phyloP scores from a whole-genome alignment of 2,888 invertebrate genomes.

The Heliconius hortense region DNA sequence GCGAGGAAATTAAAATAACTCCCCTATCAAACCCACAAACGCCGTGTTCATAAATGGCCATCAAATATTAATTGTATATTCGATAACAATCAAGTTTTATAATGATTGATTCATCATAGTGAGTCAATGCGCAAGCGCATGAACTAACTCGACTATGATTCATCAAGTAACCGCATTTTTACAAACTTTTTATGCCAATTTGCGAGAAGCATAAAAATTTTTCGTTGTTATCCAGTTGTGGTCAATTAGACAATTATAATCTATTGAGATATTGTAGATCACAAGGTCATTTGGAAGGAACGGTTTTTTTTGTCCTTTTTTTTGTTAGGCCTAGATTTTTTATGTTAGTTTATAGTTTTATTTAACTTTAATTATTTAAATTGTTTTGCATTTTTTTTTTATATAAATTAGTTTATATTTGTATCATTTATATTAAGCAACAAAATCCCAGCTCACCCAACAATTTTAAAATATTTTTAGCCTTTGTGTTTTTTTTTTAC shows the following conservation, averaged over 20 bases:
- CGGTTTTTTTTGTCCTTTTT: background rate
- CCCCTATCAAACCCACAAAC: background rate
- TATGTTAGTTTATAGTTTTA: background rate
- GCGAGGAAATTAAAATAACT: background rate
- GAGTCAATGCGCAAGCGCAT: slow-evolving; percentile 40
- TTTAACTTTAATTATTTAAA: background rate
- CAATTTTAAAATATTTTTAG: no score
- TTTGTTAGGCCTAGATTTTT: background rate
- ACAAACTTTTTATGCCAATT: slow-evolving; percentile 28
- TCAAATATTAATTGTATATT: slow-evolving; percentile 1
- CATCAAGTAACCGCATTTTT: slow-evolving; percentile 33
- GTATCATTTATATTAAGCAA: no score
- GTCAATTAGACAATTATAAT: slow-evolving; percentile 15
- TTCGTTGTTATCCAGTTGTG: background rate
- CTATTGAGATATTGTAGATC: background rate
- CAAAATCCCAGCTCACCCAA: no score
- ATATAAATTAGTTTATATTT: background rate
- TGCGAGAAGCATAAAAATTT: slow-evolving; percentile 16
- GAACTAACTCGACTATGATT: slow-evolving; percentile 33
- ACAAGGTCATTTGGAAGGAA: background rate
- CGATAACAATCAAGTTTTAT: slow-evolving; percentile 18
- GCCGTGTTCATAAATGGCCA: background rate
- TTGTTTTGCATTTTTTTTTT: background rate
- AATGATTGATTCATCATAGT: slow-evolving; percentile 38
- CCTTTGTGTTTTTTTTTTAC: no score